Evolutionary conservation across 2,797 vertebrate genomes (phyloP), one percentile per base, ranked within the genome.

Genomic region (Saxicola maurus): DNA sequence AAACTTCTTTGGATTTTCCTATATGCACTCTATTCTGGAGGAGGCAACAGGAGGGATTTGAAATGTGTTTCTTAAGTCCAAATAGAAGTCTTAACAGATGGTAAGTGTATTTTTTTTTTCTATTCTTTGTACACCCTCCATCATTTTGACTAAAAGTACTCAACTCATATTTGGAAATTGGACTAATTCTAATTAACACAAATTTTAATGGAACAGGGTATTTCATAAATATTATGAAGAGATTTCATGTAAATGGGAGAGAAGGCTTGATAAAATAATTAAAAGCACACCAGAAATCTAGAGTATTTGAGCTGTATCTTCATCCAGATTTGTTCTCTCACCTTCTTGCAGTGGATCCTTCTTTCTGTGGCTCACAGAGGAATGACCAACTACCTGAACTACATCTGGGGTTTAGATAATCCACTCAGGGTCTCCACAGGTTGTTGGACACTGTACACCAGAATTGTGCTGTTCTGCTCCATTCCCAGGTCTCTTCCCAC

Each of bases 361-460:
- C 27, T 73, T 78, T 43, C n/a, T 11, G 12, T 68, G 31, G 4
- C 25, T 68, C 60, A 48, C 61, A 66, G 28, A 56, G 30, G 24
- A 73, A 25, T 37, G 13, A 35, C 13, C 52, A 18, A 19, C 6
- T 48, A 31, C 28, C 11, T 65, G 38, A 69, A 35, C 17, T 49
- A 27, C 7, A 7, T 49, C 19, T 57, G n/a, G 14, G 15, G 16
- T 65, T 77, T 84, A 57, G 38, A 37, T 30, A 30, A 10, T 5
- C 13, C 1, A 5, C 15, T 37, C 3, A 2, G 28, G 24, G 13
- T 77, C n/a, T 69, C 33, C 38, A 17, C 37, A 28, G 25, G 8
- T 17, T 65, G 24, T n/a, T 1, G 8, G 28, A 43, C 1, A 1
- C 17, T 20, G 8, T 33, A 23, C 2, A 7, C n/a, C 1, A 1